Percentiles rank a stretch among this genome's conserved stretches.
These are phyloP conservation scores for Cryptocephalus moraei DNA, from an alignment of 2,888 invertebrate genomes.

Conservation along the genomic window DNA sequence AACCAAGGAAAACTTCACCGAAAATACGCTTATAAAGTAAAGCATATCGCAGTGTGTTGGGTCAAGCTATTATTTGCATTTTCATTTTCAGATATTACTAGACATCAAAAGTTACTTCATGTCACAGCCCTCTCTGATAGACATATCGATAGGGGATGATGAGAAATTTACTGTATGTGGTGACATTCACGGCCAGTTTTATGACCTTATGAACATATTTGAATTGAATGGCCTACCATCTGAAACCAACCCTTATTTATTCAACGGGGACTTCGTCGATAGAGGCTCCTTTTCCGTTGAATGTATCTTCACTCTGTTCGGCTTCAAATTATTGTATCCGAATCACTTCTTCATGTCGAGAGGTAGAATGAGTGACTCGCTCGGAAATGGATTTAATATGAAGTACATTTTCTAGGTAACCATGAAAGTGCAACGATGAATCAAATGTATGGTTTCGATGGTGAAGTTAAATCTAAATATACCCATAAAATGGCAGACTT, in stretches of 20 bases:
- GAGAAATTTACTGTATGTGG: slow-evolving; percentile 97
- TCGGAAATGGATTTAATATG: too few relatives aligned
- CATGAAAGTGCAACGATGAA: slow-evolving; percentile 98
- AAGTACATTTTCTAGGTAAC: slow-evolving; percentile 58
- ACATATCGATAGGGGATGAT: slow-evolving; percentile 76
- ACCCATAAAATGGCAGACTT: slow-evolving; percentile 90
- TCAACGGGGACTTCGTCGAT: slow-evolving; percentile 99
- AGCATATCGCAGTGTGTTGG: neutral
- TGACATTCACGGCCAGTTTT: slow-evolving; percentile 98
- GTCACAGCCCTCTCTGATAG: slow-evolving; percentile 78
- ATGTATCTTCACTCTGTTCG: slow-evolving; percentile 95
- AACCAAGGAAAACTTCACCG: slow-evolving; percentile 88
- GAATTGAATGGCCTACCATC: slow-evolving; percentile 94
- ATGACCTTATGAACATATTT: slow-evolving; percentile 96
- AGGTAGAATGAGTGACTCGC: slow-evolving; percentile 52
- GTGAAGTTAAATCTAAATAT: slow-evolving; percentile 95
- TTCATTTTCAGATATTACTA: slow-evolving; percentile 67
- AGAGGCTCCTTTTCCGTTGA: slow-evolving; percentile 98
- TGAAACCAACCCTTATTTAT: slow-evolving; percentile 91
- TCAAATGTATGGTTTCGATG: slow-evolving; percentile 99
- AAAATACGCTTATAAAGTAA: slow-evolving; percentile 92
- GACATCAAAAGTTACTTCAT: slow-evolving; percentile 80
- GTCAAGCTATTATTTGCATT: too few relatives aligned
- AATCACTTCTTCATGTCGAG: slow-evolving; percentile 95
- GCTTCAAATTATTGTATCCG: slow-evolving; percentile 92